Conservation (phyloP, 2,113 vertebrate genomes). For the Vombatus ursinus region DNA sequence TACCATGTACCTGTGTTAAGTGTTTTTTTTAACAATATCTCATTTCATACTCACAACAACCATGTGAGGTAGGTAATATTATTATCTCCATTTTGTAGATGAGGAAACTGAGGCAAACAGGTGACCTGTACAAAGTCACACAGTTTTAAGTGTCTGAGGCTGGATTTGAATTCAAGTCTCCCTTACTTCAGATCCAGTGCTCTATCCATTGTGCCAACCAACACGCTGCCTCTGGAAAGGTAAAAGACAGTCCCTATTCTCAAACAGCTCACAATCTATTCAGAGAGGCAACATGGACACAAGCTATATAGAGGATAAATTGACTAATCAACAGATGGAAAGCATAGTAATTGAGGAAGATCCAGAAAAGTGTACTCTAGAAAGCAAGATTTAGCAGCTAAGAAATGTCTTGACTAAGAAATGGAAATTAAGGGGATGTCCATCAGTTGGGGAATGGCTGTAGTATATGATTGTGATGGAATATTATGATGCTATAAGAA, state of each 20-base stretch:
- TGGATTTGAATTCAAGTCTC: not conserved
- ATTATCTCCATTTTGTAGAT: not conserved
- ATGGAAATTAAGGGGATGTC: not conserved
- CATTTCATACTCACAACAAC: not conserved
- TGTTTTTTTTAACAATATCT: not conserved
- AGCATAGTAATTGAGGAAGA: not conserved
- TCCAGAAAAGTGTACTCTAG: not conserved
- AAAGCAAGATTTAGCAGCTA: not conserved
- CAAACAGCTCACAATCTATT: not conserved
- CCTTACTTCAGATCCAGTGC: not conserved
- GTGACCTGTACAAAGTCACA: not conserved
- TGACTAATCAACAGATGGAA: not conserved
- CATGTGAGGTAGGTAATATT: not conserved
- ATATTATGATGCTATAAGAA: not conserved
- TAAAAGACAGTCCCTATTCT: not conserved
- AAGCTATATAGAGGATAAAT: not conserved
- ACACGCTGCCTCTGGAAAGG: not conserved
- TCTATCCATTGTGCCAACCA: not conserved
- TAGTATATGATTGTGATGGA: not conserved
- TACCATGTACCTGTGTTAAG: not conserved
- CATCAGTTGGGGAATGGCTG: not conserved
- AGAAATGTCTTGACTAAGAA: not conserved
- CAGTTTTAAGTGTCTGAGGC: not conserved
- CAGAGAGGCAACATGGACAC: not conserved
- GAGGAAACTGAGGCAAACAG: slow-evolving; percentile 6